These are phyloP conservation scores for Hemichromis elongatus DNA, from an alignment of 2,113 vertebrate species.

Conservation along the genomic window DNA sequence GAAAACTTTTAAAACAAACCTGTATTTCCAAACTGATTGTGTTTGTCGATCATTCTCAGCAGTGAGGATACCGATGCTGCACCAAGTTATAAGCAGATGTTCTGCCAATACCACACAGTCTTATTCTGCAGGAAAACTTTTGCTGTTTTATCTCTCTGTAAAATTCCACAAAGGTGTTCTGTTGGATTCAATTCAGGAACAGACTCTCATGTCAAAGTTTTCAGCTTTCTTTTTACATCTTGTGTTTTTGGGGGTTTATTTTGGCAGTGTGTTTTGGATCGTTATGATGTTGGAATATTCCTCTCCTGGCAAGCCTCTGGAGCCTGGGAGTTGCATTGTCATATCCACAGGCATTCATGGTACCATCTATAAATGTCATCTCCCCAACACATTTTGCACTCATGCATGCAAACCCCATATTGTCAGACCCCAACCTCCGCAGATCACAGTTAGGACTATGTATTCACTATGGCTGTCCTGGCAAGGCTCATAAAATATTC, in stretches of 20 bases:
- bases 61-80: neutral
- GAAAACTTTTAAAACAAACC: accelerated
- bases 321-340: neutral
- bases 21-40: neutral
- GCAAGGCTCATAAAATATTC: neutral
- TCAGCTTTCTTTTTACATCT: neutral
- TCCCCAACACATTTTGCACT: neutral
- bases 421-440: neutral
- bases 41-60: neutral
- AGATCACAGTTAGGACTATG: neutral
- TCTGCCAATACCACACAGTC: neutral
- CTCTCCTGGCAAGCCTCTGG: neutral
- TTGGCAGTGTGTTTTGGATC: neutral
- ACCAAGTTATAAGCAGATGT: neutral
- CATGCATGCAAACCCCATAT: neutral
- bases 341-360: neutral
- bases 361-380: neutral
- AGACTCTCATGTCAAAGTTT: neutral
- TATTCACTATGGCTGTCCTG: neutral
- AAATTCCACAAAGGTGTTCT: neutral
- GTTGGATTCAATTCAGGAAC: neutral
- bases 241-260: neutral
- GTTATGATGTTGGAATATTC: neutral
- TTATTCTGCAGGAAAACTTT: neutral
- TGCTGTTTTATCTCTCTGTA: neutral